Conservation (phyloP, 2,888 invertebrate genomes). For the Herminia tarsipennalis region DNA sequence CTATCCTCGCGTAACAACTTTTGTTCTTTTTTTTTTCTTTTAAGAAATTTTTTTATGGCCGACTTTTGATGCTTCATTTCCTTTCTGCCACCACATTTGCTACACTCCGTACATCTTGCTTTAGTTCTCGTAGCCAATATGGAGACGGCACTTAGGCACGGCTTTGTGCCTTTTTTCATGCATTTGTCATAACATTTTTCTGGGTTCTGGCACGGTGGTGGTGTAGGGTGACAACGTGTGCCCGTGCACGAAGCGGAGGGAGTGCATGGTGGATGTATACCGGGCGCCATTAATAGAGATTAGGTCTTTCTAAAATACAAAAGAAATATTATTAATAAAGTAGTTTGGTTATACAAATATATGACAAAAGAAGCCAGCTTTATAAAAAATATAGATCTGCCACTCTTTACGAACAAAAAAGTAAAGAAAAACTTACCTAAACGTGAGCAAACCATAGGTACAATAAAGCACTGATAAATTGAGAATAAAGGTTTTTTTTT, state of each 20-base stretch:
- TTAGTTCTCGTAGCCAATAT: slow-evolving; percentile 68
- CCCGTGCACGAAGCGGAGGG: slow-evolving; percentile 71
- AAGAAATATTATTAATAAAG: slow-evolving; percentile 2
- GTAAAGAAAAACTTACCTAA: slow-evolving; percentile 45
- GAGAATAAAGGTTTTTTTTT: too few relatives aligned
- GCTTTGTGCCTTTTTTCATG: slow-evolving; percentile 59
- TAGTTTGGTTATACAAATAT: slow-evolving; percentile 6
- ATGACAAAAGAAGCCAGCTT: slow-evolving; percentile 57
- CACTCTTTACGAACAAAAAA: slow-evolving; percentile 46
- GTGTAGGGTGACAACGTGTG: slow-evolving; percentile 70
- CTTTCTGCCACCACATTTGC: slow-evolving; percentile 48
- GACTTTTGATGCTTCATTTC: slow-evolving; percentile 45
- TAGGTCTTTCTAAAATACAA: slow-evolving; percentile 53
- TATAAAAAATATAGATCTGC: slow-evolving; percentile 50
- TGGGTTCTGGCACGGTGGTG: slow-evolving; percentile 69
- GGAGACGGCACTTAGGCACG: slow-evolving; percentile 73
- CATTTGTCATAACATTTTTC: slow-evolving; percentile 68
- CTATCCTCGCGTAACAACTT: slow-evolving; percentile 62
- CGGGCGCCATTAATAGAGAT: slow-evolving; percentile 59
- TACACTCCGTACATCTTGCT: slow-evolving; percentile 60
- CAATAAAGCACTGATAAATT: too few relatives aligned
- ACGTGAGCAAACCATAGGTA: too few relatives aligned
- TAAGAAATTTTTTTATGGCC: slow-evolving; percentile 60
- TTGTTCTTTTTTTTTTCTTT: slow-evolving; percentile 61
- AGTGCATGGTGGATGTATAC: slow-evolving; percentile 73